A percentile compares a stretch with the other conserved stretches of the same genome.
Evolutionary conservation across 2,797 vertebrate genomes (phyloP).

Genomic region (Peromyscus attwateri): DNA sequence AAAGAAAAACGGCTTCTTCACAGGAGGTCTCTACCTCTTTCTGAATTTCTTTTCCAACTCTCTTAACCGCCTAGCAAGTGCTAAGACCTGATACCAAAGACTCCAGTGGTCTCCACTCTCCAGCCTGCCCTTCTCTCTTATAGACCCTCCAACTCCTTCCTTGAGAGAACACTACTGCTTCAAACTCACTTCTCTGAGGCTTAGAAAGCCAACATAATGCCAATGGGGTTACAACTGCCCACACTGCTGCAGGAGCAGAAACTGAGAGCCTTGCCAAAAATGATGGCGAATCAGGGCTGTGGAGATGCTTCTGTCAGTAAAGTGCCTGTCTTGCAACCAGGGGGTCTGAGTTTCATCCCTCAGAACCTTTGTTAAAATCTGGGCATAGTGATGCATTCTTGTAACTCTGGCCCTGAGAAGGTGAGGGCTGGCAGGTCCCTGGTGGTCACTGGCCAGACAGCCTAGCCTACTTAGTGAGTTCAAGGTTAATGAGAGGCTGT

Average conservation of each 20-base stretch:
- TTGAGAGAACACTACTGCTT: not conserved
- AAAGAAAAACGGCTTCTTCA: not conserved
- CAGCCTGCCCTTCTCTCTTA: not conserved
- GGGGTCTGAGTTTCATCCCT: not conserved
- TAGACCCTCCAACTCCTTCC: not conserved
- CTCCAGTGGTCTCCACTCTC: not conserved
- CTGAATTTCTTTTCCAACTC: constrained; percentile 8
- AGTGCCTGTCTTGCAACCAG: not conserved
- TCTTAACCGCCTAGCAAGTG: not conserved
- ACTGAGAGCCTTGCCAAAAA: not conserved
- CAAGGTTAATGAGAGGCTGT: not conserved
- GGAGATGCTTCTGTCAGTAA: not conserved
- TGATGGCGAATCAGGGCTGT: not conserved
- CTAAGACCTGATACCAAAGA: not conserved
- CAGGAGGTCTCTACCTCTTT: not conserved
- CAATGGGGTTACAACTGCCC: not conserved
- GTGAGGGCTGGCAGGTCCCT: not conserved
- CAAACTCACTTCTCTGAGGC: not conserved
- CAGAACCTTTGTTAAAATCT: not conserved
- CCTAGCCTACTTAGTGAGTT: not conserved
- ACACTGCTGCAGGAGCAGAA: not conserved
- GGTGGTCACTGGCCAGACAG: not conserved
- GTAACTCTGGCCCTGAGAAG: not conserved
- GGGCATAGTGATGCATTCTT: rapidly evolving
- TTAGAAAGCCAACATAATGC: not conserved